Evolutionary conservation across 2,888 invertebrate species (phyloP).

Genomic region (Agrotis ipsilon): DNA sequence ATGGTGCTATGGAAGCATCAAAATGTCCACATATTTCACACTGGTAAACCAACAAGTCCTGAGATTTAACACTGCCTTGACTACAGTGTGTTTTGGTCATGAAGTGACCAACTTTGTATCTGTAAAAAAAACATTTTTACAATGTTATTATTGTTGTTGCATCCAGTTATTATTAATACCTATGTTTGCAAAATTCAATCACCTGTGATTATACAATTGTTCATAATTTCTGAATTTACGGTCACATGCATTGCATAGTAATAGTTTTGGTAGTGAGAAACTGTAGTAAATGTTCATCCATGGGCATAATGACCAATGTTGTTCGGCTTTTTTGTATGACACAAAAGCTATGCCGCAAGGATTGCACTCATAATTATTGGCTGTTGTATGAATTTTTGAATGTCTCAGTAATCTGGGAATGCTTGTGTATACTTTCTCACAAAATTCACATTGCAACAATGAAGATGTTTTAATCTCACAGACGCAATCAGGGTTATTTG

Average conservation of each 20-base stretch:
- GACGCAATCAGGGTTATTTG: slow-evolving; percentile 75
- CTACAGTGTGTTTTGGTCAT: slow-evolving; percentile 78
- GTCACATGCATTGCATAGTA: slow-evolving; percentile 87
- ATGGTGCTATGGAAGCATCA: slow-evolving; percentile 74
- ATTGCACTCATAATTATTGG: slow-evolving; percentile 92
- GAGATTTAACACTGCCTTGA: slow-evolving; percentile 65
- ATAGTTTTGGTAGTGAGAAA: slow-evolving; percentile 84
- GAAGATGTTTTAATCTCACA: slow-evolving; percentile 87
- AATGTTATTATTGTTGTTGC: neutral
- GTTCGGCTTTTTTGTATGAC: slow-evolving; percentile 83
- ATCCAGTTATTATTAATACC: neutral
- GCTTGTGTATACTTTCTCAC: slow-evolving; percentile 87
- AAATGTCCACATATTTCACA: slow-evolving; percentile 86
- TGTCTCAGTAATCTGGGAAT: slow-evolving; percentile 85
- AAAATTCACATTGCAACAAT: slow-evolving; percentile 87
- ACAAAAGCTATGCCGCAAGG: slow-evolving; percentile 84
- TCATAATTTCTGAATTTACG: slow-evolving; percentile 88
- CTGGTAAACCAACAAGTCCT: slow-evolving; percentile 81
- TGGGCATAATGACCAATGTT: slow-evolving; percentile 85
- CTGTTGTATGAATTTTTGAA: slow-evolving; percentile 91
- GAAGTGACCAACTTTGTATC: slow-evolving; percentile 86
- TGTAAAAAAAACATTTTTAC: slow-evolving; percentile 63
- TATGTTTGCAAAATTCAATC: slow-evolving; percentile 27
- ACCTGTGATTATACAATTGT: slow-evolving; percentile 88
- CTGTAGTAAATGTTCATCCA: slow-evolving; percentile 83